Conservation (phyloP, 2,113 vertebrate genomes). For the Micromys minutus region DNA sequence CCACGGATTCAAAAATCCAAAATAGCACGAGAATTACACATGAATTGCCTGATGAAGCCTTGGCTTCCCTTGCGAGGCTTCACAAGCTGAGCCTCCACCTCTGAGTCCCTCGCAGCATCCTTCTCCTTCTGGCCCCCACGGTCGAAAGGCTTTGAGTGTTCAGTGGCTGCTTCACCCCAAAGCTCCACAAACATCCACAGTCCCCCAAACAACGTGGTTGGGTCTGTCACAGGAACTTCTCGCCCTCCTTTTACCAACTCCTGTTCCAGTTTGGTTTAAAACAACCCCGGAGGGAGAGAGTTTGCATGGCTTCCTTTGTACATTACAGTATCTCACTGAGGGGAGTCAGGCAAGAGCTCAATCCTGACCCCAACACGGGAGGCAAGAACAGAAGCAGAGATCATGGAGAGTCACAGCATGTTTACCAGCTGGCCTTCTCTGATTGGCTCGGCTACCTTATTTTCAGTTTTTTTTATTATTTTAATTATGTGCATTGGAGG, state of each 20-base stretch:
- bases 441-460: not conserved
- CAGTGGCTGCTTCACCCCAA: not conserved
- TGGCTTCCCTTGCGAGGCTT: not conserved
- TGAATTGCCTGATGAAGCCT: too few relatives aligned
- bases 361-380: too few relatives aligned
- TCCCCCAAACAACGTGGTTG: not conserved
- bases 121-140: not conserved
- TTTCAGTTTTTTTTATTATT: not conserved
- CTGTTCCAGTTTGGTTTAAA: not conserved
- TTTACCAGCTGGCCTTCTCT: not conserved
- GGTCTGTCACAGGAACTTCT: not conserved
- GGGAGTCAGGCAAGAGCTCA: not conserved
- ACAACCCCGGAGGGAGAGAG: too few relatives aligned
- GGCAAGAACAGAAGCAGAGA: not conserved
- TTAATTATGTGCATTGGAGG: not conserved
- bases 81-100: not conserved
- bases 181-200: not conserved
- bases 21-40: not conserved
- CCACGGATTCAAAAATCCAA: not conserved
- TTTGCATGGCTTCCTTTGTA: not conserved
- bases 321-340: not conserved
- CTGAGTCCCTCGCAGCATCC: too few relatives aligned
- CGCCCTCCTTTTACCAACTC: not conserved
- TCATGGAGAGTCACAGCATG: not conserved
- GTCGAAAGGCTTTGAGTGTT: not conserved